A percentile compares a stretch with the other conserved stretches of the same genome.
phyloP scores from a whole-genome alignment of 2,797 vertebrate genomes.

The Amblyopsis hoosieri region DNA sequence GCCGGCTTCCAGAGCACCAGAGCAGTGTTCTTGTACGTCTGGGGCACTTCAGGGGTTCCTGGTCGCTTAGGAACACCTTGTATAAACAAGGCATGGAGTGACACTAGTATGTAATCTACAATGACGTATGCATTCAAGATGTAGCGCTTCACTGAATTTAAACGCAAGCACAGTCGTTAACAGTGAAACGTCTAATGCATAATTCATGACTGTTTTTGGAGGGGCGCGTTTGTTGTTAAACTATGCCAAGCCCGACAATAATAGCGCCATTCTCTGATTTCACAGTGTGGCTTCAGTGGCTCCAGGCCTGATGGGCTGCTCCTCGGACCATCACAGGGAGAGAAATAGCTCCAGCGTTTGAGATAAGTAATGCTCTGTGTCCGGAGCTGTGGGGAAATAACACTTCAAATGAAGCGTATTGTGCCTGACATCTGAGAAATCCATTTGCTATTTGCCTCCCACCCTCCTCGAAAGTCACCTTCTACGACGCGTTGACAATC shows the following conservation, averaged over 20 bases:
- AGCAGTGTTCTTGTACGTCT: conserved; percentile 91
- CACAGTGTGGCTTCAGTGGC: conserved; percentile 18
- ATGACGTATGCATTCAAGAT: too few species aligned
- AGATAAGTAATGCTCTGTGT: conserved; percentile 19
- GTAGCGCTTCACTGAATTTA: too few species aligned
- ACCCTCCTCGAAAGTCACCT: conserved; percentile 16
- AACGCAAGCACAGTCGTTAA: too few species aligned
- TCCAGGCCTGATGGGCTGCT: conserved; percentile 25
- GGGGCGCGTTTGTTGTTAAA: not conserved
- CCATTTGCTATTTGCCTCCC: conserved; percentile 8
- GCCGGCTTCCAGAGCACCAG: conserved; percentile 93
- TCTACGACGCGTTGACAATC: not conserved
- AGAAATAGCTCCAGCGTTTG: conserved; percentile 20
- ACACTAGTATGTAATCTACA: too few species aligned
- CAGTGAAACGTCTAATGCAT: not conserved
- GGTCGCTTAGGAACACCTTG: conserved; percentile 87
- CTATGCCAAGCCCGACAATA: conserved; percentile 25
- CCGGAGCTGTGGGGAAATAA: conserved; percentile 17
- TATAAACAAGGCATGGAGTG: not conserved
- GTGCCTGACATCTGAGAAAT: conserved; percentile 27
- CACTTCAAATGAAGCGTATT: conserved; percentile 17
- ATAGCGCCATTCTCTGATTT: conserved; percentile 6
- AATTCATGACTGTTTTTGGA: not conserved
- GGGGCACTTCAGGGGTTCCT: conserved; percentile 90
- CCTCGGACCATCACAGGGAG: conserved; percentile 19